Conservation (phyloP, 2,888 invertebrate genomes). For the Pandemis heparana region DNA sequence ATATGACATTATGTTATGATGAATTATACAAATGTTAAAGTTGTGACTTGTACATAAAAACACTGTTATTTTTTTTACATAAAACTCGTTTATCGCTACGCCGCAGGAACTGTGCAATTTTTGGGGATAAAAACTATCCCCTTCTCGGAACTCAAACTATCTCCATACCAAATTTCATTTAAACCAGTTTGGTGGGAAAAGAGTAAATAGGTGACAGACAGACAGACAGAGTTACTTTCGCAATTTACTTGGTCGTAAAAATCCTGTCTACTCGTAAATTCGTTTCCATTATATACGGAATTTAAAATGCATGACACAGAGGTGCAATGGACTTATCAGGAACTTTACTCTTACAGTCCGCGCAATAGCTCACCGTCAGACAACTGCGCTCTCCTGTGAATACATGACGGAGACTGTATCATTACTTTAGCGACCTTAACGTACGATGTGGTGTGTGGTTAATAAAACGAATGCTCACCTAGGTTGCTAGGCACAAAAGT, state of each 20-base stretch:
- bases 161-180: no score
- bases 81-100: no score
- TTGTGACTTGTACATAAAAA: no score
- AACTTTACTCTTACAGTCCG: constrained; percentile 2
- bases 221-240: not conserved
- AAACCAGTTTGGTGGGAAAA: no score
- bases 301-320: constrained; percentile 19
- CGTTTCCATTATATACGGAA: constrained; percentile 14
- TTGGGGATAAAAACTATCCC: no score
- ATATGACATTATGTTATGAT: not conserved
- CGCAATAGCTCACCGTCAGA: constrained; percentile 31
- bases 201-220: no score
- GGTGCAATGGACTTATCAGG: constrained; percentile 35
- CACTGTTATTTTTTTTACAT: no score
- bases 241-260: not conserved
- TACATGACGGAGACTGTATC: constrained; percentile 37
- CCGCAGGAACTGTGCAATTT: no score
- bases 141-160: no score
- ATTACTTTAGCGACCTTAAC: constrained; percentile 32
- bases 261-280: constrained; percentile 2
- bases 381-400: constrained; percentile 34
- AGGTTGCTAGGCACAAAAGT: not conserved
- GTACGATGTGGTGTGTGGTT: constrained; percentile 11
- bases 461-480: not conserved
- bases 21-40: not conserved